phyloP scores from a whole-genome alignment of 2,797 vertebrate species.

The Gallinago nigripennis region DNA sequence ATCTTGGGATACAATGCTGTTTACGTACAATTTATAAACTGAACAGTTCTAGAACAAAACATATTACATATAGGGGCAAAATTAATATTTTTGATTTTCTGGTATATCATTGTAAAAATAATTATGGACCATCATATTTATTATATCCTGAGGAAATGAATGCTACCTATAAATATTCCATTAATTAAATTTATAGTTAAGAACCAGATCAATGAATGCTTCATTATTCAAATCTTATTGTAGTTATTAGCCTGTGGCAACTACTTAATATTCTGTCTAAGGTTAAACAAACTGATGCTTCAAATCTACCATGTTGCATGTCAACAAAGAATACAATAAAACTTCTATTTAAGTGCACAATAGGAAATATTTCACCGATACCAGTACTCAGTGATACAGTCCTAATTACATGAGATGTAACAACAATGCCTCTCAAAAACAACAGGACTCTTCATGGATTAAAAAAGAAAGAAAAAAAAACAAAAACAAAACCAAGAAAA shows the following conservation, averaged over 20 bases:
- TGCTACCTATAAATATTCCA: background rate
- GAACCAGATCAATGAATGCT: background rate
- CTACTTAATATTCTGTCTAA: background rate
- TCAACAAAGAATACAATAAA: background rate
- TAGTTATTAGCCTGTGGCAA: background rate
- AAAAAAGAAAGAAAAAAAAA: background rate
- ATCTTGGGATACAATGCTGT: background rate
- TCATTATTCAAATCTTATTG: background rate
- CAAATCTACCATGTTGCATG: background rate
- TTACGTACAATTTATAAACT: background rate
- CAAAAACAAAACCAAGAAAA: background rate
- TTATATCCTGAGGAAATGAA: background rate
- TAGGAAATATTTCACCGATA: background rate
- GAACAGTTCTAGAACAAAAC: background rate
- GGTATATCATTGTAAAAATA: background rate
- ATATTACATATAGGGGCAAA: background rate
- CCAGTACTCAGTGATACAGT: background rate
- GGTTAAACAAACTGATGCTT: background rate
- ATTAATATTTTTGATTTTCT: background rate
- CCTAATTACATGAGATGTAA: background rate
- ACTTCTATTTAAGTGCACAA: background rate
- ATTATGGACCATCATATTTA: background rate
- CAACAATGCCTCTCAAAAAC: background rate
- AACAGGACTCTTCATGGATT: background rate
- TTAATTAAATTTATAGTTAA: conserved; percentile 6